Conservation (phyloP, 2,797 vertebrate genomes). For the Corythornis leucogaster region DNA sequence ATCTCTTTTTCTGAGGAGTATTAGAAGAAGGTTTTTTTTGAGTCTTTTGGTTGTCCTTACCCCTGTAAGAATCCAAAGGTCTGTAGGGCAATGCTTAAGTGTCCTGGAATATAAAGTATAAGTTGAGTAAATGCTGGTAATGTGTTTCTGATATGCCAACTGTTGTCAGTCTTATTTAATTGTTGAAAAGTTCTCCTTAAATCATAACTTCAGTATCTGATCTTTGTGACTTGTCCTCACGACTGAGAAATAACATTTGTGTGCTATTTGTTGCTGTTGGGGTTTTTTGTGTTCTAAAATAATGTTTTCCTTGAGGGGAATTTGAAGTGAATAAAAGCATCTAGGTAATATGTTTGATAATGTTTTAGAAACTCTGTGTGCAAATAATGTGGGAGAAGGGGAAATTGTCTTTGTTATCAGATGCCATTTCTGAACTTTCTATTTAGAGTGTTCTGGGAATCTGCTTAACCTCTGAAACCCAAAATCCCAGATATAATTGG, state of each 20-base stretch:
- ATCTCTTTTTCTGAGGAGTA: background rate
- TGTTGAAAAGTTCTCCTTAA: background rate
- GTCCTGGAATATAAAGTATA: background rate
- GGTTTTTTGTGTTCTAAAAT: background rate
- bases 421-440: constrained; percentile 29
- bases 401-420: background rate
- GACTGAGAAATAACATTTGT: background rate
- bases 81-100: background rate
- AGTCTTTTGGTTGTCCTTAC: background rate
- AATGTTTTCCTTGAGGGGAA: background rate
- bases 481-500: constrained; percentile 12
- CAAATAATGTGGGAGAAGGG: background rate
- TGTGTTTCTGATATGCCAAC: background rate
- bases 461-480: constrained; percentile 43
- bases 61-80: background rate
- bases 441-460: constrained; percentile 52
- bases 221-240: background rate
- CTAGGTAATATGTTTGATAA: background rate
- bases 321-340: background rate
- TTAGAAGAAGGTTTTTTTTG: background rate
- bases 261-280: background rate
- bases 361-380: background rate
- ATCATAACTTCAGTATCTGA: background rate
- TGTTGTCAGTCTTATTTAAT: background rate
- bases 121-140: background rate